Evolutionary conservation across 2,113 vertebrate genomes (phyloP), one percentile per base, ranked within the genome.

Genomic region (Malurus melanocephalus): DNA sequence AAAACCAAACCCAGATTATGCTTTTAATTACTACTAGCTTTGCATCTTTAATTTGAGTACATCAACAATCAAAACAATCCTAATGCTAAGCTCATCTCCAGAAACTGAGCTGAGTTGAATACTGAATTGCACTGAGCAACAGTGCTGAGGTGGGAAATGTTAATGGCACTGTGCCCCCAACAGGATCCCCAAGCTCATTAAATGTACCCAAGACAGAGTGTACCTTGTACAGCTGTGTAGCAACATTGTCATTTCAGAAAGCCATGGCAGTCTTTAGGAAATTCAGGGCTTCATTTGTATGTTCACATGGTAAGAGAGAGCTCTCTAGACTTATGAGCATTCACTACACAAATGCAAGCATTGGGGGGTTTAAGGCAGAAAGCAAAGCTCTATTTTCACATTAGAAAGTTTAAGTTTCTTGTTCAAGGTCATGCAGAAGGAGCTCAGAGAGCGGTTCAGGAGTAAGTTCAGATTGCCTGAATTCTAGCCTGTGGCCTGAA

Each of bases 401-500:
- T 2, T 28, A 49, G 32, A 53, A 89, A 89, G 61, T 43, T 89
- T 67, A 74, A 45, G 20, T 57, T 92, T 89, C 61, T 91, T 74
- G 74, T 38, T 85, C 76, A 88, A 95, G 73, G 57, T 86, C 57
- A 78, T 4, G 4, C 18, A 88, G 55, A 80, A 92, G n/a, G 16
- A 79, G 35, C 38, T 75, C 69, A 75, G 45, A 89, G 38, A 6
- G 19, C 0, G 1, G 55, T 13, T 85, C 80, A 87, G 79, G 60
- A 89, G 87, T 71, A 64, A 85, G 55, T 69, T 86, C 76, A 80
- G 65, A 80, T 68, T 71, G 65, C 76, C 76, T 65, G 56, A 92
- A 64, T 91, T 80, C 68, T 71, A 67, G 24, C 57, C 76, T 10
- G 8, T 85, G 65, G 75, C 55, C 49, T 75, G 38, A 88, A 83